Percentiles rank a stretch among this genome's conserved stretches.
phyloP scores from a whole-genome alignment of 2,888 invertebrate genomes.

The Saturnia japonica region DNA sequence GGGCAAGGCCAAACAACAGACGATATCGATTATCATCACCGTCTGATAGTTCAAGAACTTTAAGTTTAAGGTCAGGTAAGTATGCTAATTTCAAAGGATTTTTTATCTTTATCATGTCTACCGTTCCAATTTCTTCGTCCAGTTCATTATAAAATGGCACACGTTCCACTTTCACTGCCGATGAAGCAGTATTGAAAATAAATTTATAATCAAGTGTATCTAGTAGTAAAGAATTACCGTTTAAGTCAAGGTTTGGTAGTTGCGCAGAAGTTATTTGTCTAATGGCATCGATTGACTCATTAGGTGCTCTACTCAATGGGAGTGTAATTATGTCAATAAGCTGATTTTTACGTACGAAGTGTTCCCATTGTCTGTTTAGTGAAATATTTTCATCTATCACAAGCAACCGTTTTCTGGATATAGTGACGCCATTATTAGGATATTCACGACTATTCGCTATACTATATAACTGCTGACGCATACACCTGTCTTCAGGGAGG shows the following conservation, averaged over 20 bases:
- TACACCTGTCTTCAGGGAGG: constrained; percentile 17
- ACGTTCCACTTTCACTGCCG: not conserved
- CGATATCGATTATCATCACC: constrained; percentile 18
- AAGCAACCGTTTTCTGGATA: constrained; percentile 19
- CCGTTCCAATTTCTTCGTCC: constrained; percentile 14
- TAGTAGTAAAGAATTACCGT: constrained; percentile 18
- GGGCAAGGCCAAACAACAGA: not conserved
- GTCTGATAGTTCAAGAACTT: constrained; percentile 14
- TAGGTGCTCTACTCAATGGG: constrained; percentile 8
- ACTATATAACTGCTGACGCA: constrained; percentile 15
- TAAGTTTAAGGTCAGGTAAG: constrained; percentile 13
- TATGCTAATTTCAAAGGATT: constrained; percentile 15
- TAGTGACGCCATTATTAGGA: not conserved
- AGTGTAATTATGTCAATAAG: constrained; percentile 6
- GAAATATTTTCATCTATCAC: constrained; percentile 17
- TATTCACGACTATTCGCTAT: constrained; percentile 17
- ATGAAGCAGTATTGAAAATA: constrained; percentile 4
- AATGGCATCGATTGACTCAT: constrained; percentile 11
- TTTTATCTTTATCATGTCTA: constrained; percentile 17
- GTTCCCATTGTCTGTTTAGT: constrained; percentile 15
- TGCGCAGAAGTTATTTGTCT: not conserved
- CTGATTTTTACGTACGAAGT: constrained; percentile 13
- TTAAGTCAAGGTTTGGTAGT: constrained; percentile 16
- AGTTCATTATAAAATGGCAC: constrained; percentile 19
- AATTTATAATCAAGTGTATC: constrained; percentile 15